These are phyloP conservation scores for Pheucticus melanocephalus DNA, from an alignment of 2,113 vertebrate species.

Conservation along the genomic window DNA sequence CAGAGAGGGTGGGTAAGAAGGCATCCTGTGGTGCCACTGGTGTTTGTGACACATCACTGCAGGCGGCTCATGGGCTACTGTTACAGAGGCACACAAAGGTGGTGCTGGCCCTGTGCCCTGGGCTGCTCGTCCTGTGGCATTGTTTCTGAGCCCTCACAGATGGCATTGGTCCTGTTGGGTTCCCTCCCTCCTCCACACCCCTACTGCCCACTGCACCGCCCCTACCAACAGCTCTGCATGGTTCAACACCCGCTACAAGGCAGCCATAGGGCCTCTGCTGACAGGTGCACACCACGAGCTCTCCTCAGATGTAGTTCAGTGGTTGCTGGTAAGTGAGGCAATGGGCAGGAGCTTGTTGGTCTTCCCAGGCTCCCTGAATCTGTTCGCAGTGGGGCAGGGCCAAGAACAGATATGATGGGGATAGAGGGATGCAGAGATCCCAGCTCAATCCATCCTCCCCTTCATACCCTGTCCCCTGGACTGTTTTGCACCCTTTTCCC, in stretches of 20 bases:
- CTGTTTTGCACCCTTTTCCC: background rate
- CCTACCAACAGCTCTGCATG: slow-evolving; percentile 11
- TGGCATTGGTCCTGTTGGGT: background rate
- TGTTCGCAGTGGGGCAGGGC: background rate
- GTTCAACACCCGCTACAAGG: slow-evolving; percentile 73
- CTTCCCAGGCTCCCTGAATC: background rate
- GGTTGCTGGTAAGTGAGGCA: slow-evolving; percentile 81
- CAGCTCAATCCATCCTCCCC: background rate
- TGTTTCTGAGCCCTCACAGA: background rate
- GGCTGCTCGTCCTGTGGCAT: slow-evolving; percentile 19
- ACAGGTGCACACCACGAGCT: background rate
- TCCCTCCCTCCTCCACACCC: background rate
- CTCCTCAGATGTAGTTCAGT: slow-evolving; percentile 46
- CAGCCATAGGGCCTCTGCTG: slow-evolving; percentile 62
- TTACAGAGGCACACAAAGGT: background rate
- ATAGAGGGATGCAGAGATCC: background rate
- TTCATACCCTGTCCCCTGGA: fast-evolving
- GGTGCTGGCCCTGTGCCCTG: background rate
- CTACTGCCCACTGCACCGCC: slow-evolving; percentile 31
- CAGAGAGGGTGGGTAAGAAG: background rate
- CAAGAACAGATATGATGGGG: background rate
- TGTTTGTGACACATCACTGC: background rate
- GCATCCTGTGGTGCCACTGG: background rate
- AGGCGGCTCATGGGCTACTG: background rate
- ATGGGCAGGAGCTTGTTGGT: fast-evolving